Conservation (phyloP, 2,888 invertebrate genomes). For the Silvanus unidentatus region DNA sequence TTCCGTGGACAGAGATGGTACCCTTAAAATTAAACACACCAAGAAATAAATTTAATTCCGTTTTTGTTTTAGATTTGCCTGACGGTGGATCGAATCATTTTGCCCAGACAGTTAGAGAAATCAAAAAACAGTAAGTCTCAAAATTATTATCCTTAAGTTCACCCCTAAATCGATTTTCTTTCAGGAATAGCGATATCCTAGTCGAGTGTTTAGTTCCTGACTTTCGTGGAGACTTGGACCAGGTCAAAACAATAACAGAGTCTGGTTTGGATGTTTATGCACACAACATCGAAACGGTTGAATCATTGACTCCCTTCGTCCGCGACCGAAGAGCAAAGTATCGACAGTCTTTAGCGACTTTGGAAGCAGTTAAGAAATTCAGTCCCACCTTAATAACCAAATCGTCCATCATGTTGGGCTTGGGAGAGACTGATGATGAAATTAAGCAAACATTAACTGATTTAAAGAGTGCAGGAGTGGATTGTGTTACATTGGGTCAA, state of each 20-base stretch:
- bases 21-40: conserved; percentile 14
- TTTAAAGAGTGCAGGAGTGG: conserved; percentile 74
- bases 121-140: conserved; percentile 65
- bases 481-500: conserved; percentile 94
- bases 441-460: conserved; percentile 83
- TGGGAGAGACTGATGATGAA: conserved; percentile 86
- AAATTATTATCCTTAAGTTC: conserved; percentile 10
- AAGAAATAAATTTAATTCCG: conserved; percentile 1
- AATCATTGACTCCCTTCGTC: conserved; percentile 82
- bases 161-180: conserved; percentile 24
- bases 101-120: conserved; percentile 82
- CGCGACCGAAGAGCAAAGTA: conserved; percentile 91
- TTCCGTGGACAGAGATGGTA: conserved; percentile 96
- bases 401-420: conserved; percentile 96
- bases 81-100: conserved; percentile 95
- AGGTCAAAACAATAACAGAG: conserved; percentile 67
- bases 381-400: conserved; percentile 87
- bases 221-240: conserved; percentile 75
- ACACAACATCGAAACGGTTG: conserved; percentile 97
- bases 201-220: conserved; percentile 98
- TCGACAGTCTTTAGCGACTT: conserved; percentile 77
- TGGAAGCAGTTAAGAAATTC: conserved; percentile 73
- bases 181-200: conserved; percentile 72
- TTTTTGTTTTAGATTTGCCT: conserved; percentile 63
- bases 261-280: conserved; percentile 95